A percentile compares a stretch with the other conserved stretches of the same genome.
Evolutionary conservation across 2,797 vertebrate species (phyloP).

Genomic region (Poecile montanus): DNA sequence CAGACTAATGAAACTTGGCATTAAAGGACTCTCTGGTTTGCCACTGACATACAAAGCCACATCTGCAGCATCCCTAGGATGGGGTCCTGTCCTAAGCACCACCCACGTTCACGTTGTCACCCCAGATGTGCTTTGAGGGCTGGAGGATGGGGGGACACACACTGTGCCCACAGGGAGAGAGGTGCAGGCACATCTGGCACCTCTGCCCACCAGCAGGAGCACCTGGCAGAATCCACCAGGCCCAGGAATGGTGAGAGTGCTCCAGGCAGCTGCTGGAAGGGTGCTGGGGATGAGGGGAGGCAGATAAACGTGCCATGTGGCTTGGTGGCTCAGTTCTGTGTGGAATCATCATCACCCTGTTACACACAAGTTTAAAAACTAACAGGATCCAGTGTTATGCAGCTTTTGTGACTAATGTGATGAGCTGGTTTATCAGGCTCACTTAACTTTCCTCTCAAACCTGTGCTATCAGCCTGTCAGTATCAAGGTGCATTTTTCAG

Average conservation of each 20-base stretch:
- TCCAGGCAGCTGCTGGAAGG: background rate
- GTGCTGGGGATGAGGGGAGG: background rate
- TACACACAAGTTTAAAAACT: slow-evolving; percentile 24
- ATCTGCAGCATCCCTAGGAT: background rate
- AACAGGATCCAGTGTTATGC: slow-evolving; percentile 3
- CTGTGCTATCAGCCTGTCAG: background rate
- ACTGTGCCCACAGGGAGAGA: accelerated
- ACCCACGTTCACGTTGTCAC: accelerated
- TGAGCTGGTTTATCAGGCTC: slow-evolving; percentile 57
- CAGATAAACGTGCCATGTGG: background rate
- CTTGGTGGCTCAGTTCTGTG: background rate
- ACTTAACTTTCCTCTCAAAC: slow-evolving; percentile 56
- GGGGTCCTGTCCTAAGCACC: background rate
- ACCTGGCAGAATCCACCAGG: slow-evolving; percentile 12
- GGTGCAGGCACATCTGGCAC: background rate
- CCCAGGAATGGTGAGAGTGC: background rate
- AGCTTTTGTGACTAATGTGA: slow-evolving; percentile 35
- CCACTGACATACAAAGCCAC: background rate
- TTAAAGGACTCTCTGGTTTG: background rate
- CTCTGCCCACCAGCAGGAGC: background rate
- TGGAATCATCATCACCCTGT: slow-evolving; percentile 18
- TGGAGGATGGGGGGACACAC: accelerated
- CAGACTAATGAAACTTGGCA: background rate
- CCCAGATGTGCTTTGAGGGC: accelerated
- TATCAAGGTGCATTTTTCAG: background rate